Conservation (phyloP, 1,140 invertebrate genomes). For the Leptinotarsa defecta region DNA sequence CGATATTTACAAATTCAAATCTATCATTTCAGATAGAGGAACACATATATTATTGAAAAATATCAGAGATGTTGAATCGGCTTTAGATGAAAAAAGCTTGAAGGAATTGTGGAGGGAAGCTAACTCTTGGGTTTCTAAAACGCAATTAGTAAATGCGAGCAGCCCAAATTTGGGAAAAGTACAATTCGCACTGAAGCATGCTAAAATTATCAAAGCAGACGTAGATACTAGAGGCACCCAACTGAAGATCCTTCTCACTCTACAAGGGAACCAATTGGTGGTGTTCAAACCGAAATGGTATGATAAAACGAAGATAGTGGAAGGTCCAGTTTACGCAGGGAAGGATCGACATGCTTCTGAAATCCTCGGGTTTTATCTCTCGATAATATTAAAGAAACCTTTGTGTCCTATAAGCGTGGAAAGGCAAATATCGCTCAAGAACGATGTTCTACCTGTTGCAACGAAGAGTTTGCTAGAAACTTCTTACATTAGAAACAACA, state of each 20-base stretch:
- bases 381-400: slow-evolving; percentile 76
- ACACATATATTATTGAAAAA: slow-evolving; percentile 40
- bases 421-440: slow-evolving; percentile 73
- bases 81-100: slow-evolving; percentile 23
- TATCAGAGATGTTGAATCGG: slow-evolving; percentile 21
- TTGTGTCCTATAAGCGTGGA: slow-evolving; percentile 80
- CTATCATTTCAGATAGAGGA: slow-evolving; percentile 20
- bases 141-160: slow-evolving; percentile 40
- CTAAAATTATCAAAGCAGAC: slow-evolving; percentile 75
- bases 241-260: slow-evolving; percentile 79
- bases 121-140: slow-evolving; percentile 44
- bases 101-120: slow-evolving; percentile 45
- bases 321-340: slow-evolving; percentile 82
- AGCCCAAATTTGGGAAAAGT: slow-evolving; percentile 66
- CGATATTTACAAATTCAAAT: slow-evolving; percentile 25
- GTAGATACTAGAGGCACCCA: slow-evolving; percentile 84
- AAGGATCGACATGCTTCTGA: slow-evolving; percentile 93
- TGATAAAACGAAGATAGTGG: slow-evolving; percentile 71
- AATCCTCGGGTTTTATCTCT: slow-evolving; percentile 91
- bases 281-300: slow-evolving; percentile 94
- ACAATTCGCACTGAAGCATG: slow-evolving; percentile 68
- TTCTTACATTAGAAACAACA: slow-evolving; percentile 59
- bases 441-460: slow-evolving; percentile 75
- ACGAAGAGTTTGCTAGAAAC: slow-evolving; percentile 68
- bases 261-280: slow-evolving; percentile 78